These are phyloP conservation scores for Holothuria scabra DNA, from an alignment of 53 echinoderm and acorn worm genomes.

Conservation along the genomic window DNA sequence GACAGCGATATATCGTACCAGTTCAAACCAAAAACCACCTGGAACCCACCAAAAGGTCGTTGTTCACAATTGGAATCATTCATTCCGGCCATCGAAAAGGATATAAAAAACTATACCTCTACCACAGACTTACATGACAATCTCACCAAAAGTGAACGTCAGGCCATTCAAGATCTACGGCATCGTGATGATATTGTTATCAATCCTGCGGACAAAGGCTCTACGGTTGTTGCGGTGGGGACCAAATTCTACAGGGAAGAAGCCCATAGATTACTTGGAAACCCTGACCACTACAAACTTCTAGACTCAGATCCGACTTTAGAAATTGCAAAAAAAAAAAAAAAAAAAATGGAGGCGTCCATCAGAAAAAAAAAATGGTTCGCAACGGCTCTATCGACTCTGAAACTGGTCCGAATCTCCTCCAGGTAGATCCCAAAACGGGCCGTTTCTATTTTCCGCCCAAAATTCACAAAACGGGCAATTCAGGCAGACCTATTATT, in stretches of 20 bases:
- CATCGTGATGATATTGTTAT: neutral
- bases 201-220: neutral
- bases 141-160: neutral
- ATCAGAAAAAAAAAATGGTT: neutral
- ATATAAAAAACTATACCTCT: neutral
- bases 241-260: neutral
- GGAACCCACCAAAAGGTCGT: too few species aligned
- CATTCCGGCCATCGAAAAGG: too few species aligned
- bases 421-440: slow-evolving; percentile 26
- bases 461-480: slow-evolving; percentile 35
- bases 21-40: too few species aligned
- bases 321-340: neutral
- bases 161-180: neutral
- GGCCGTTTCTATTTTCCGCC: slow-evolving; percentile 37
- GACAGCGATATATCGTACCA: too few species aligned
- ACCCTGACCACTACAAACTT: too few species aligned
- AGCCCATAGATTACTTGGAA: too few species aligned
- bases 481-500: neutral
- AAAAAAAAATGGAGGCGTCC: neutral
- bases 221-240: too few species aligned
- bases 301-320: neutral
- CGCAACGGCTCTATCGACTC: slow-evolving; percentile 8
- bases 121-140: neutral
- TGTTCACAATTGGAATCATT: too few species aligned
- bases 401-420: slow-evolving; percentile 27